Evolutionary conservation across 1,140 invertebrate genomes (phyloP).

Genomic region (Pachyrhynchus sulphureomaculatus): DNA sequence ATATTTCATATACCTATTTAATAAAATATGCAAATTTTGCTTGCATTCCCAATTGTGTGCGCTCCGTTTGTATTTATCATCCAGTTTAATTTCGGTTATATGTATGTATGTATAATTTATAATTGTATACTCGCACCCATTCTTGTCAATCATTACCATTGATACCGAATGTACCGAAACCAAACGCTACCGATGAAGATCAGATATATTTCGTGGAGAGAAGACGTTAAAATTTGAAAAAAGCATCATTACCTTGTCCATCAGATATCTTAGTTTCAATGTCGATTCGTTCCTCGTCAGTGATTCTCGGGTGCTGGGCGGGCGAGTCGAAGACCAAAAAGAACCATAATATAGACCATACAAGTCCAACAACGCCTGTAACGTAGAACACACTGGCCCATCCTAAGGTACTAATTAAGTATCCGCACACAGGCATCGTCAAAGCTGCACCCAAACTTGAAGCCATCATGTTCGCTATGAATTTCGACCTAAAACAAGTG

Average conservation of each 20-base stretch:
- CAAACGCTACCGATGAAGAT: too few species aligned
- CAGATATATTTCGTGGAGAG: too few species aligned
- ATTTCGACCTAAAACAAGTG: conserved; percentile 61
- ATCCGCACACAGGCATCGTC: conserved; percentile 80
- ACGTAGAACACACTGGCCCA: conserved; percentile 87
- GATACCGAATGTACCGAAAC: too few species aligned
- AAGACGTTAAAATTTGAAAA: neutral
- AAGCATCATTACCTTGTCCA: conserved; percentile 22
- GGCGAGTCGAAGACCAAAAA: conserved; percentile 83
- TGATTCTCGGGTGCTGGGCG: conserved; percentile 81
- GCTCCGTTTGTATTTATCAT: too few species aligned
- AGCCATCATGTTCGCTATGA: conserved; percentile 86
- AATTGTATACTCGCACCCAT: too few species aligned
- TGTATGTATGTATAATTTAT: too few species aligned
- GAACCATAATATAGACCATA: conserved; percentile 87
- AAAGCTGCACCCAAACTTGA: conserved; percentile 80
- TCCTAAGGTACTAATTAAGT: conserved; percentile 72
- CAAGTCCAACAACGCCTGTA: conserved; percentile 71
- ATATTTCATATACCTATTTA: too few species aligned
- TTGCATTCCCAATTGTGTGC: too few species aligned
- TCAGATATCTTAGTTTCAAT: conserved; percentile 74
- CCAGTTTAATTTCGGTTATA: too few species aligned
- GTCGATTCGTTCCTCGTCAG: conserved; percentile 73
- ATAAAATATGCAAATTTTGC: too few species aligned
- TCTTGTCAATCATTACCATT: too few species aligned